Conservation (phyloP, 2,888 invertebrate species). For the Calameuta pallipes region DNA sequence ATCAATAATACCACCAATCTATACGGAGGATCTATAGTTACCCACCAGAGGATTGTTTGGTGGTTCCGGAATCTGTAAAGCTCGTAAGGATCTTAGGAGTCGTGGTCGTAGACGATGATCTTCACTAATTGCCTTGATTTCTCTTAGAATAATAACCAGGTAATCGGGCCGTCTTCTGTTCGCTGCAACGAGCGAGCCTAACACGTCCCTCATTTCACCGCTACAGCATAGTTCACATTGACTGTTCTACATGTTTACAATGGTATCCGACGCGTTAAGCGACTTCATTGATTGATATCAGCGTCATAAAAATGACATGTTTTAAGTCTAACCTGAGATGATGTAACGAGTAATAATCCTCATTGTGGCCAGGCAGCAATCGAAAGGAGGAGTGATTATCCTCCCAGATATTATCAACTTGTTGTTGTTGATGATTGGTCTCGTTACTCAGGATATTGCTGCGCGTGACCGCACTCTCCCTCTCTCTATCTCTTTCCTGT, state of each 20-base stretch:
- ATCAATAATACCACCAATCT: not conserved
- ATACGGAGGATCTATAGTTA: not conserved
- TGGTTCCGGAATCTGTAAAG: conserved; percentile 46
- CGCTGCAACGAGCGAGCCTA: conserved; percentile 46
- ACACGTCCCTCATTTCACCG: conserved; percentile 49
- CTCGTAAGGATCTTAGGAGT: conserved; percentile 46
- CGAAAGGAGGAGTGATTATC: conserved; percentile 49
- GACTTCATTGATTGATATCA: not conserved
- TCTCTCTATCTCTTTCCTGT: conserved; percentile 28
- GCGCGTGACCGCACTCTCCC: conserved; percentile 41
- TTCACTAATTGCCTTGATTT: conserved; percentile 53
- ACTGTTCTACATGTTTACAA: not conserved
- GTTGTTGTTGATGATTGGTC: conserved; percentile 40
- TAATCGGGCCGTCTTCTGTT: conserved; percentile 51
- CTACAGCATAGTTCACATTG: conserved; percentile 29
- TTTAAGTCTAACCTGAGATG: conserved; percentile 40
- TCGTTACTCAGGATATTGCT: conserved; percentile 53
- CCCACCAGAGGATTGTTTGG: conserved; percentile 48
- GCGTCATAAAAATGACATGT: not conserved
- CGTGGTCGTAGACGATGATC: conserved; percentile 51
- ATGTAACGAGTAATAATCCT: conserved; percentile 45
- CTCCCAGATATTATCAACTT: conserved; percentile 56
- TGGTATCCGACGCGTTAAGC: not conserved
- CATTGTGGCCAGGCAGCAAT: conserved; percentile 32
- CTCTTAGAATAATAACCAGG: conserved; percentile 48